These are phyloP conservation scores for Hymenochirus boettgeri DNA, from an alignment of 2,113 vertebrate species.

Conservation along the genomic window DNA sequence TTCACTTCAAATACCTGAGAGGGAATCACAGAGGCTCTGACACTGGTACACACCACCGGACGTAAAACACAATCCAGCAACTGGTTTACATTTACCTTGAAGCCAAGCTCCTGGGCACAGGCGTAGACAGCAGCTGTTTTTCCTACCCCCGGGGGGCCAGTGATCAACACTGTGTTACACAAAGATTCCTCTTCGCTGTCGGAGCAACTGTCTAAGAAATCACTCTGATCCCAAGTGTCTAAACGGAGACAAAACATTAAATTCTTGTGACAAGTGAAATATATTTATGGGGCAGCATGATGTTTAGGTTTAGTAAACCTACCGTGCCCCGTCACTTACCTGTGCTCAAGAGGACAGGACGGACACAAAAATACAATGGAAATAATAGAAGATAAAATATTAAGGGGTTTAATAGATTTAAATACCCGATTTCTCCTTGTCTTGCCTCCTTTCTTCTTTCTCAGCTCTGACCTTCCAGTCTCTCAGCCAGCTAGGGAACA, in stretches of 20 bases:
- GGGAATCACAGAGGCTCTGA: not conserved
- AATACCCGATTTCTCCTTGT: slow-evolving; percentile 50
- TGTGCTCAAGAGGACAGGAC: not conserved
- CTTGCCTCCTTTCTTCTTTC: slow-evolving; percentile 68
- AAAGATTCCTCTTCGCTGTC: slow-evolving; percentile 56
- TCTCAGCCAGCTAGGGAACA: slow-evolving; percentile 77
- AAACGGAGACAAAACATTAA: no score
- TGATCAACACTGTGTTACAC: slow-evolving; percentile 80
- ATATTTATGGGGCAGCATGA: no score
- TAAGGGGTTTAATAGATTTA: no score
- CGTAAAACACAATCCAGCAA: not conserved
- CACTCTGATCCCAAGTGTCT: slow-evolving; percentile 73
- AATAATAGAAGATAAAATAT: not conserved
- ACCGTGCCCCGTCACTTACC: not conserved
- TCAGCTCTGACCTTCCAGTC: slow-evolving; percentile 86
- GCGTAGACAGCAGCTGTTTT: slow-evolving; percentile 91
- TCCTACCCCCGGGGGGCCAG: slow-evolving; percentile 81
- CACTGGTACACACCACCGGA: not conserved
- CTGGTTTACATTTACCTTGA: slow-evolving; percentile 72
- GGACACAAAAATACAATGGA: not conserved
- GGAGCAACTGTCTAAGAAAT: slow-evolving; percentile 69
- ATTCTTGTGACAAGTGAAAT: no score
- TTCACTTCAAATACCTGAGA: slow-evolving; percentile 93
- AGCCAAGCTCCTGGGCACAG: slow-evolving; percentile 88
- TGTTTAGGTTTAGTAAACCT: no score